These are phyloP conservation scores for Parapsyche elsis DNA, from an alignment of 1,140 invertebrate species.

Conservation along the genomic window DNA sequence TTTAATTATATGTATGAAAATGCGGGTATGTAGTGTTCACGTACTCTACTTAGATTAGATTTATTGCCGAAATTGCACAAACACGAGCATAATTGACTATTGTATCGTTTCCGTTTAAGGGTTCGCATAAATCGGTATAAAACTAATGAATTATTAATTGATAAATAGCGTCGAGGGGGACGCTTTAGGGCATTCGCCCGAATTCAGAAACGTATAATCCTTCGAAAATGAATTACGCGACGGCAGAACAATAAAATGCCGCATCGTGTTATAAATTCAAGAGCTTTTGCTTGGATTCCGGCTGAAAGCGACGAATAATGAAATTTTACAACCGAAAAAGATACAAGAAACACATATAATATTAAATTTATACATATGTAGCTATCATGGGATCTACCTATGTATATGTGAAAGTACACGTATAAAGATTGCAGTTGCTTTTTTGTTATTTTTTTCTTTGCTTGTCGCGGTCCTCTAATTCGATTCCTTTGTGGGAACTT, in stretches of 20 bases:
- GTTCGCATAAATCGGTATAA: not conserved
- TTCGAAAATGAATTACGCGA: constrained; percentile 6
- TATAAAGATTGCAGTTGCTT: too few relatives aligned
- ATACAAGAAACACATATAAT: not conserved
- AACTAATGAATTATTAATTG: constrained; percentile 22
- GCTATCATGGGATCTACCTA: too few relatives aligned
- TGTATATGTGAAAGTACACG: too few relatives aligned
- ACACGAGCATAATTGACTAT: too few relatives aligned
- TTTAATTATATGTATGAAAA: too few relatives aligned
- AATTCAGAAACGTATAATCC: constrained; percentile 13
- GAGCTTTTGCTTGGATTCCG: not conserved
- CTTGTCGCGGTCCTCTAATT: too few relatives aligned
- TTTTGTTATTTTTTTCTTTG: too few relatives aligned
- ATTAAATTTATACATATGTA: too few relatives aligned
- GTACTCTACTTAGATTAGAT: too few relatives aligned
- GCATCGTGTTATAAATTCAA: constrained; percentile 5
- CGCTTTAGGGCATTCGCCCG: not conserved
- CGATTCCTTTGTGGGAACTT: too few relatives aligned
- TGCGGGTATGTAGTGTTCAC: too few relatives aligned
- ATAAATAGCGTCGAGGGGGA: not conserved
- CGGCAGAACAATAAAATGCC: constrained; percentile 15
- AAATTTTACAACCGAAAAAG: constrained; percentile 15
- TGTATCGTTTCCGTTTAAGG: not conserved
- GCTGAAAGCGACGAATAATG: not conserved
- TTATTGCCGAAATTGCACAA: too few relatives aligned